These are phyloP conservation scores for Labeo rohita DNA, from an alignment of 2,113 vertebrate species.

Conservation along the genomic window DNA sequence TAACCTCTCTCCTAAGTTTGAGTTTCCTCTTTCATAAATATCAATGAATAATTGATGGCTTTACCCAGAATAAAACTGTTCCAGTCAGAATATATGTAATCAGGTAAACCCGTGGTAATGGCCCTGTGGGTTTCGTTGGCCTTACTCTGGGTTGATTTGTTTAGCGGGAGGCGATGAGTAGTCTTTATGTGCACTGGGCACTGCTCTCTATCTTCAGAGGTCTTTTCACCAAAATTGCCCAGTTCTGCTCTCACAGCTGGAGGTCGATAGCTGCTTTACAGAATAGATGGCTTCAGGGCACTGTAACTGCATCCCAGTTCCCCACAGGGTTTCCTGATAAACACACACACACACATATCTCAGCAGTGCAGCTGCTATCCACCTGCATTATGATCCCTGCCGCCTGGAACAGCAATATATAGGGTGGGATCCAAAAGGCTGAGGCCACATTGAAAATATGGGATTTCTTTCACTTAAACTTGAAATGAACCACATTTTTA, in stretches of 20 bases:
- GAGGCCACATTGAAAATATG: not conserved
- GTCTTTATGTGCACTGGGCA: conserved; percentile 20
- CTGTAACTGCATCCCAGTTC: conserved; percentile 22
- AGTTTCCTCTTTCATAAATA: not conserved
- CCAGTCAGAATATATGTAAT: not conserved
- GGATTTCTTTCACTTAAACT: conserved; percentile 5
- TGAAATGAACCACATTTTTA: not conserved
- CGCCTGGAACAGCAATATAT: not conserved
- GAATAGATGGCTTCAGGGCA: conserved; percentile 24
- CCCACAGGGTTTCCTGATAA: not conserved
- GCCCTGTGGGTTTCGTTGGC: not conserved
- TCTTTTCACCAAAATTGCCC: conserved; percentile 36
- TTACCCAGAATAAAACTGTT: not conserved
- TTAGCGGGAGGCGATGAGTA: not conserved
- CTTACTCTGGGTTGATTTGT: not conserved
- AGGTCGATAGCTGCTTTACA: conserved; percentile 41
- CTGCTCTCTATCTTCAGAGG: conserved; percentile 18
- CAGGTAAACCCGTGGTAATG: not conserved
- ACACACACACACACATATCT: not conserved
- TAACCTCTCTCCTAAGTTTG: not conserved
- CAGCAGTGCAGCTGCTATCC: conserved; percentile 1
- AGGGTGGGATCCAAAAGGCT: not conserved
- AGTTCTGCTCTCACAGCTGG: conserved; percentile 32
- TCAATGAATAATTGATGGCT: not conserved
- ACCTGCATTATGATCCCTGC: not conserved